A percentile compares a stretch with the other conserved stretches of the same genome.
phyloP scores from a whole-genome alignment of 2,888 invertebrate species.

The Anoplius nigerrimus region DNA sequence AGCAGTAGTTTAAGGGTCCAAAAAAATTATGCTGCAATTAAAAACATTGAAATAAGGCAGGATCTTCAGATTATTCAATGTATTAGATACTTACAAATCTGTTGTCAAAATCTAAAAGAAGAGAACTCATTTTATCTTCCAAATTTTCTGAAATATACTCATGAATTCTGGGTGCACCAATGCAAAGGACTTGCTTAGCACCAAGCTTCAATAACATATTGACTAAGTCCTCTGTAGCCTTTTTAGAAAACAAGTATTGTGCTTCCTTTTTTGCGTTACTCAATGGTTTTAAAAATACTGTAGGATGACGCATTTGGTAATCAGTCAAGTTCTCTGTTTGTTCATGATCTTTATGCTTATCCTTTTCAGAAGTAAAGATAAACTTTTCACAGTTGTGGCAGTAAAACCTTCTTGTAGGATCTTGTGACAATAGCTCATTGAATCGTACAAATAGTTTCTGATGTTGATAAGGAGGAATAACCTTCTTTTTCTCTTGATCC shows the following conservation, averaged over 20 bases:
- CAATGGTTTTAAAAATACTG: constrained; percentile 82
- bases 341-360: constrained; percentile 78
- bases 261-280: constrained; percentile 89
- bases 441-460: constrained; percentile 76
- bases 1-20: constrained; percentile 81
- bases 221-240: constrained; percentile 81
- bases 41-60: neutral
- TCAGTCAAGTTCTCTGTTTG: constrained; percentile 77
- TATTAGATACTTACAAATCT: constrained; percentile 77
- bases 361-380: constrained; percentile 68
- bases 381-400: constrained; percentile 82
- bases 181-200: constrained; percentile 83
- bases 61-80: neutral
- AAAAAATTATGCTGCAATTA: constrained; percentile 79
- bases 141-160: constrained; percentile 78
- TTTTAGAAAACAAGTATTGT: constrained; percentile 89
- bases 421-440: constrained; percentile 74
- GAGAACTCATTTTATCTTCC: constrained; percentile 76
- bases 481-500: constrained; percentile 75
- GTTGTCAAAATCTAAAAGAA: constrained; percentile 89
- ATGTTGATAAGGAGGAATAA: constrained; percentile 77
- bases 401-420: constrained; percentile 75
- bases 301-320: constrained; percentile 80
- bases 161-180: constrained; percentile 90
- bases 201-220: constrained; percentile 79